Base-by-base conservation (phyloP, 1,140 invertebrate species). In the Conus betulinus region DNA sequence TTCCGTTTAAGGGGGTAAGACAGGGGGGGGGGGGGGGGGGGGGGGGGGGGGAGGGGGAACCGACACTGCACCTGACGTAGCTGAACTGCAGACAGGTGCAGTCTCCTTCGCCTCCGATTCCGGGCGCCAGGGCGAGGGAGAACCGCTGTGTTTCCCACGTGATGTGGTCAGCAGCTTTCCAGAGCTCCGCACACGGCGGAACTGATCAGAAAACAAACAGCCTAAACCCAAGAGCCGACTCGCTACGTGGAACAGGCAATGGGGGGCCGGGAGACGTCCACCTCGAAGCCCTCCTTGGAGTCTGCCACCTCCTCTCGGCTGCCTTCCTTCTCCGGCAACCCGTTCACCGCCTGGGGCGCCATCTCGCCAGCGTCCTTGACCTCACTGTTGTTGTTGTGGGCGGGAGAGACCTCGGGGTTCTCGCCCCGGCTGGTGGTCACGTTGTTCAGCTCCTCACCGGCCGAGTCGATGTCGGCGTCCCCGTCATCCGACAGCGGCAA, bases 401-500 rank as follows among this genome's bases (percentile, higher is more conserved):
- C 74, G 79, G 60, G 82, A 60, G 15, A 79, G 84, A 71, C 74
- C 87, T 57, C 74, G 52, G n/a, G 39, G 83, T 25, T 71, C 71
- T 55, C 63, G 10, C 15, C 83, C 11, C 81, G 51, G 17, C 57
- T 11, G 78, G 11, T 78, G 23, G 17, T 4, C 39, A 78, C 53
- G 17, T 79, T 71, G 53, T 78, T 87, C 39, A 90, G 63, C 71
- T 91, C 89, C 51, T 90, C 88, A 0, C 91, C 91, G 17, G 82
- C 82, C 52, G 90, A 89, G 60, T 90, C 88, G 11, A 91, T 88
- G 5, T 87, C 87, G 8, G 91, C 91, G 71, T 91, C 90, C 25
- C 85, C 85, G 25, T 89, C 88, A 78, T 88, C 84, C 25, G 74
- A 71, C 25, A 76, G 57, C 60, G 55, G 25, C 76, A 89, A 78